Evolutionary conservation across 2,797 vertebrate species (phyloP).

Genomic region (Anolis apletophallus): DNA sequence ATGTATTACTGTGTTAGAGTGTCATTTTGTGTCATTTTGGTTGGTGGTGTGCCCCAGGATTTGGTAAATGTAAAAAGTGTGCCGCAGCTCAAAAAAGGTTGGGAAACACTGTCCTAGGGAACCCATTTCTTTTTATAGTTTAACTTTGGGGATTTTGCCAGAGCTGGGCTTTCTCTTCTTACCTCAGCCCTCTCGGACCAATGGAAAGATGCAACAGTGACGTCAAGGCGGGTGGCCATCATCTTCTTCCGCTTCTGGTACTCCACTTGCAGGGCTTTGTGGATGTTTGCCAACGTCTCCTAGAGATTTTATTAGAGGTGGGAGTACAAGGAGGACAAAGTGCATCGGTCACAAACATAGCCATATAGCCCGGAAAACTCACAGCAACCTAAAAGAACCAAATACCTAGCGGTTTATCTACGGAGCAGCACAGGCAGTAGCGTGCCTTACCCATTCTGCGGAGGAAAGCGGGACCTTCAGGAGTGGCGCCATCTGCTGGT

Average conservation of each 20-base stretch:
- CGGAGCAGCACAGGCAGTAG: no score
- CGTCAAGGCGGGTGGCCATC: slow-evolving; percentile 87
- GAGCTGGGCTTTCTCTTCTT: background rate
- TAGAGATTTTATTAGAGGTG: slow-evolving; percentile 21
- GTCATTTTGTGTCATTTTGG: no score
- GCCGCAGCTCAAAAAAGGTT: no score
- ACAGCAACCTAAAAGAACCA: no score
- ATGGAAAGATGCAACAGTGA: slow-evolving; percentile 87
- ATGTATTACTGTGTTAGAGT: no score
- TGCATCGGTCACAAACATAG: background rate
- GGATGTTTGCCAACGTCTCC: slow-evolving; percentile 71
- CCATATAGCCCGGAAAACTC: no score
- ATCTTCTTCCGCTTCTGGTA: slow-evolving; percentile 84
- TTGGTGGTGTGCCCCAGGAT: no score
- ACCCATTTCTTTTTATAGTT: no score
- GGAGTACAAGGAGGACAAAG: slow-evolving; percentile 42
- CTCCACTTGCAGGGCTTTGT: slow-evolving; percentile 76
- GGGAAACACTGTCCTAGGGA: no score
- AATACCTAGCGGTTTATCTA: background rate
- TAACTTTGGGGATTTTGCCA: background rate
- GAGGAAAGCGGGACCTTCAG: slow-evolving; percentile 53
- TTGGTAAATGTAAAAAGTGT: no score
- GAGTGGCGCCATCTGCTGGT: slow-evolving; percentile 57
- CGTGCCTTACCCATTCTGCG: slow-evolving; percentile 64
- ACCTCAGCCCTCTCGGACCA: slow-evolving; percentile 90